phyloP scores from a whole-genome alignment of 1,140 invertebrate genomes.

The Mactra quadrangularis region DNA sequence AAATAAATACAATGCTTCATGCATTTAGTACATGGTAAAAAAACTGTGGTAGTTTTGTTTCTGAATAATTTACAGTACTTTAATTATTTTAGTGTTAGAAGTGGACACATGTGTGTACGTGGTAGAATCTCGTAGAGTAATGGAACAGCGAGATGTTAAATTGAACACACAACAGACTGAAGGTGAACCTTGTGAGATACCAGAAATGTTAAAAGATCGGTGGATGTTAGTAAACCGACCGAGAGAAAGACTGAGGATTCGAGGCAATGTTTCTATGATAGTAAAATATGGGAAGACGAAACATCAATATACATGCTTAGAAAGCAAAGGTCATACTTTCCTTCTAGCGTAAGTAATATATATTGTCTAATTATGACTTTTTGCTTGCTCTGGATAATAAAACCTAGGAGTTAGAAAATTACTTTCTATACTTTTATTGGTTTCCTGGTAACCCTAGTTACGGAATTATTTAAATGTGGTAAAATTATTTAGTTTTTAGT shows the following conservation, averaged over 20 bases:
- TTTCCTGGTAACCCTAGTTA: too few relatives aligned
- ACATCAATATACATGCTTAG: constrained; percentile 68
- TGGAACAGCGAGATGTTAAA: constrained; percentile 9
- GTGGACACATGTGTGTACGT: constrained; percentile 14
- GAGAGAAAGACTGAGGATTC: constrained; percentile 21
- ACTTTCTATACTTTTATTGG: too few relatives aligned
- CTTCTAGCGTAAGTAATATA: constrained; percentile 67
- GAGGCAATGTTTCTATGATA: constrained; percentile 39
- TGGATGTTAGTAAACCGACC: constrained; percentile 26
- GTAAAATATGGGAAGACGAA: constrained; percentile 56
- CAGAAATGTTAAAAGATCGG: constrained; percentile 5
- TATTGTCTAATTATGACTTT: constrained; percentile 4
- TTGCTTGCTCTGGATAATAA: too few relatives aligned
- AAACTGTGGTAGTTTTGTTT: too few relatives aligned
- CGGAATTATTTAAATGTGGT: too few relatives aligned
- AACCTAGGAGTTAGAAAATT: too few relatives aligned
- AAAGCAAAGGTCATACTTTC: constrained; percentile 69
- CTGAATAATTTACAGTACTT: too few relatives aligned
- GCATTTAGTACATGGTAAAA: too few relatives aligned
- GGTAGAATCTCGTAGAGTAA: constrained; percentile 28
- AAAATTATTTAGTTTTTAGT: too few relatives aligned
- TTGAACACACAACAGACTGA: not conserved
- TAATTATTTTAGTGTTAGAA: not conserved
- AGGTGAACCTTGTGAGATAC: constrained; percentile 30
- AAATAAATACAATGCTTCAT: not conserved